Conservation (phyloP, 1,140 invertebrate genomes). For the Dinothrombium tinctorium region DNA sequence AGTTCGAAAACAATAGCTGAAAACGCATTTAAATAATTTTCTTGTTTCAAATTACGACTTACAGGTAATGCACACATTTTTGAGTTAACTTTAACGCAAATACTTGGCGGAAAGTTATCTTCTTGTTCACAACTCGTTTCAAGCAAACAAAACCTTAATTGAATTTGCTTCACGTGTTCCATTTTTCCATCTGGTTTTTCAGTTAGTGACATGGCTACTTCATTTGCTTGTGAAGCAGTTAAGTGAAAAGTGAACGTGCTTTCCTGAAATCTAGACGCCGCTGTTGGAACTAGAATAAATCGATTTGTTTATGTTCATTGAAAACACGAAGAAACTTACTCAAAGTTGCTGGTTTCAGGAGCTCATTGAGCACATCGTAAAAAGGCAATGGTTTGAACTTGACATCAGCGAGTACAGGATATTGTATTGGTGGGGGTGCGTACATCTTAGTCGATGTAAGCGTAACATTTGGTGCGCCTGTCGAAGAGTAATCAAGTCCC, state of each 20-base stretch:
- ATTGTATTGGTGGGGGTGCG: not conserved
- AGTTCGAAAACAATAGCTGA: not conserved
- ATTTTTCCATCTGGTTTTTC: conserved; percentile 38
- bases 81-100: conserved; percentile 82
- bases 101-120: conserved; percentile 80
- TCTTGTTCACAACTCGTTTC: conserved; percentile 79
- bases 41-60: conserved; percentile 24
- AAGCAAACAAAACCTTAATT: conserved; percentile 67
- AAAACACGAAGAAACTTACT: too few relatives aligned
- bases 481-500: conserved; percentile 1
- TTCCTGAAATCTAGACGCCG: conserved; percentile 51
- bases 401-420: conserved; percentile 36
- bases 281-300: conserved; percentile 28
- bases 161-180: conserved; percentile 54
- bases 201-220: conserved; percentile 55
- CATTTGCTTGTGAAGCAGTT: conserved; percentile 59
- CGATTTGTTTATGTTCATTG: not conserved
- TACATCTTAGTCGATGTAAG: too few relatives aligned
- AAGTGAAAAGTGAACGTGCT: conserved; percentile 64
- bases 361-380: conserved; percentile 61
- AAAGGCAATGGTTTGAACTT: conserved; percentile 71
- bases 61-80: conserved; percentile 74
- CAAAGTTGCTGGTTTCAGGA: conserved; percentile 42
- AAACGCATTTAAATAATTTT: not conserved
- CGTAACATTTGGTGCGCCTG: too few relatives aligned